These are phyloP conservation scores for Chionoecetes opilio DNA, from an alignment of 1,140 invertebrate genomes.

Conservation along the genomic window DNA sequence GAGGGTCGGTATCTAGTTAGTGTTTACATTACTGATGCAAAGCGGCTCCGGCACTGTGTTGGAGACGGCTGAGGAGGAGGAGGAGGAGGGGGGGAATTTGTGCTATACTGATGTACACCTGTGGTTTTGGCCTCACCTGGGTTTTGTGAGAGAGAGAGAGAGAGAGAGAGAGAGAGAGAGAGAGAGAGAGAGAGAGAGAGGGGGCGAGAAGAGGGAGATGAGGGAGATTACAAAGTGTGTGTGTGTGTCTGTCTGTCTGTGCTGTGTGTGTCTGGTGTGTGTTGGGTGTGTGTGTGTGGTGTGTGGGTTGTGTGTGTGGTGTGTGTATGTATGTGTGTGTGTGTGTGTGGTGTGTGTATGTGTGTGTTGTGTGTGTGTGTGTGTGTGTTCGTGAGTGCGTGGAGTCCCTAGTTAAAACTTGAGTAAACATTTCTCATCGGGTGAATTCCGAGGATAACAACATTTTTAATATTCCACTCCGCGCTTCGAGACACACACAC, in stretches of 20 bases:
- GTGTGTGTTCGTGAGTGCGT: background rate
- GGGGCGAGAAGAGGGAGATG: background rate
- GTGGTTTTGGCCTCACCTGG: too few species aligned
- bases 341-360: slow-evolving; percentile 13
- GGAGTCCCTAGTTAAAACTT: slow-evolving; percentile 10
- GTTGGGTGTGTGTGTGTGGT: background rate
- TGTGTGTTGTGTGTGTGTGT: background rate
- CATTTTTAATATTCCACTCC: slow-evolving; percentile 31
- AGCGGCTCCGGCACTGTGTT: background rate
- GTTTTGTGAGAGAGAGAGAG: too few species aligned
- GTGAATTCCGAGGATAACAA: slow-evolving; percentile 28
- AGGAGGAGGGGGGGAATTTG: too few species aligned
- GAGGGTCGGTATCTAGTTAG: slow-evolving; percentile 22
- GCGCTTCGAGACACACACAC: slow-evolving; percentile 19
- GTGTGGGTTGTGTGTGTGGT: background rate
- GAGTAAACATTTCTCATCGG: slow-evolving; percentile 20
- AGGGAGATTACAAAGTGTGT: too few species aligned
- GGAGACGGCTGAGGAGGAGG: too few species aligned
- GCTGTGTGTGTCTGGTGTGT: too few species aligned
- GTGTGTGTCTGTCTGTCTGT: too few species aligned
- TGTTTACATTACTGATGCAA: slow-evolving; percentile 61
- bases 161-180: too few species aligned
- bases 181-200: too few species aligned
- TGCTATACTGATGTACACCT: too few species aligned
- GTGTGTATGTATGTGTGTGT: background rate